Conservation (phyloP, 2,888 invertebrate species). For the Eulithis testata region DNA sequence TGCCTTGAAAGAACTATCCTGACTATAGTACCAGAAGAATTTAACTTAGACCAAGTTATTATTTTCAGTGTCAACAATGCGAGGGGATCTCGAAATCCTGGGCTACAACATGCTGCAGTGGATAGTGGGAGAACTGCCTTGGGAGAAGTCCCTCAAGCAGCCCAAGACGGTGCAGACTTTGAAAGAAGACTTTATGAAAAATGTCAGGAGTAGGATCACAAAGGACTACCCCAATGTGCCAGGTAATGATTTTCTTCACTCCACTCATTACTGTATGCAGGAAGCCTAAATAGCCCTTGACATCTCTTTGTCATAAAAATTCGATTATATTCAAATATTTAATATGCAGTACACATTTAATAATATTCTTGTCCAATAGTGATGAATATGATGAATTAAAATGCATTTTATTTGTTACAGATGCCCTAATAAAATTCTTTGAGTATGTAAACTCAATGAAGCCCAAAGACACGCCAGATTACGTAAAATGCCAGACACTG, state of each 20-base stretch:
- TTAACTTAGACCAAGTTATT: not conserved
- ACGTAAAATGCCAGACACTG: constrained; percentile 87
- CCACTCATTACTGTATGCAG: no score
- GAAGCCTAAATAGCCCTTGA: no score
- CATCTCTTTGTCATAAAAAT: no score
- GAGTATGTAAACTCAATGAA: constrained; percentile 87
- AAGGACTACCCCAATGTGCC: constrained; percentile 67
- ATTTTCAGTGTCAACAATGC: constrained; percentile 88
- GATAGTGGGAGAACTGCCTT: constrained; percentile 93
- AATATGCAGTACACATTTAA: no score
- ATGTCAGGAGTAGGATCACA: constrained; percentile 73
- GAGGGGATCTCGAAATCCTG: constrained; percentile 97
- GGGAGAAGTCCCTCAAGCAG: constrained; percentile 88
- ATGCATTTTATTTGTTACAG: constrained; percentile 68
- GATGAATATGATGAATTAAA: not conserved
- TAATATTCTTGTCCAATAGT: not conserved
- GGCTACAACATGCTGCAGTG: constrained; percentile 97
- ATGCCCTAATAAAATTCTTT: constrained; percentile 86
- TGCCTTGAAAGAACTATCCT: no score
- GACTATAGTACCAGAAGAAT: no score
- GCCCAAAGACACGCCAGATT: constrained; percentile 90
- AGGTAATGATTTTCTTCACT: constrained; percentile 47
- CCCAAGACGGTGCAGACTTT: constrained; percentile 86
- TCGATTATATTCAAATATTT: no score
- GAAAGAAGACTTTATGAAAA: constrained; percentile 88